Conservation (phyloP, 2,888 invertebrate species). For the Ypsolopha scabrella region DNA sequence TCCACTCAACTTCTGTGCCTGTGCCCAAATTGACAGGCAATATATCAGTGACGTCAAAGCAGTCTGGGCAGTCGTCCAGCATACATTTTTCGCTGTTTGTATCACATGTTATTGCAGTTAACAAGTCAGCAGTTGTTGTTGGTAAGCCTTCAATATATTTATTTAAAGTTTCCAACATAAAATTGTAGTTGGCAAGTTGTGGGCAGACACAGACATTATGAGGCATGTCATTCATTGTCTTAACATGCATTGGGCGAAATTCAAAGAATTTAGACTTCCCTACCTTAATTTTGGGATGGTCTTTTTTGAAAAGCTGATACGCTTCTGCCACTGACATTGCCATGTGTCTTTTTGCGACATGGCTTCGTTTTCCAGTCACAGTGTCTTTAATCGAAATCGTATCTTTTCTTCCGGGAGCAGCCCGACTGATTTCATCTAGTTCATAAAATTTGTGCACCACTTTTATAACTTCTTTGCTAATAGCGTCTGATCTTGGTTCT, state of each 20-base stretch:
- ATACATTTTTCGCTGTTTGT: constrained; percentile 3
- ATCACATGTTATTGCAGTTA: constrained; percentile 4
- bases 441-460: not conserved
- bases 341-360: constrained; percentile 8
- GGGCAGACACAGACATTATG: constrained; percentile 5
- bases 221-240: constrained; percentile 3
- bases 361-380: constrained; percentile 1
- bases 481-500: not conserved
- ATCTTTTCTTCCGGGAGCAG: constrained; percentile 7
- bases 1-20: not conserved
- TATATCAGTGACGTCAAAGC: constrained; percentile 3
- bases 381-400: constrained; percentile 5
- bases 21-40: constrained; percentile 1
- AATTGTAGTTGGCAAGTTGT: constrained; percentile 4
- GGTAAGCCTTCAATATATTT: not conserved
- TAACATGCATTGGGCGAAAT: constrained; percentile 5
- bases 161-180: constrained; percentile 3
- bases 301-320: constrained; percentile 3
- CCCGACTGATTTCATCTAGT: constrained; percentile 8
- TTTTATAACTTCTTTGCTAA: not conserved
- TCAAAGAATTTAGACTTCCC: constrained; percentile 6
- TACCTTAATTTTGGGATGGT: constrained; percentile 3
- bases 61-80: not conserved
- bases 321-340: constrained; percentile 7
- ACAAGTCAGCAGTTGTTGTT: constrained; percentile 1